These are phyloP conservation scores for Orbicella faveolata DNA, from an alignment of 64 coral and sea anemone genomes.

Conservation along the genomic window DNA sequence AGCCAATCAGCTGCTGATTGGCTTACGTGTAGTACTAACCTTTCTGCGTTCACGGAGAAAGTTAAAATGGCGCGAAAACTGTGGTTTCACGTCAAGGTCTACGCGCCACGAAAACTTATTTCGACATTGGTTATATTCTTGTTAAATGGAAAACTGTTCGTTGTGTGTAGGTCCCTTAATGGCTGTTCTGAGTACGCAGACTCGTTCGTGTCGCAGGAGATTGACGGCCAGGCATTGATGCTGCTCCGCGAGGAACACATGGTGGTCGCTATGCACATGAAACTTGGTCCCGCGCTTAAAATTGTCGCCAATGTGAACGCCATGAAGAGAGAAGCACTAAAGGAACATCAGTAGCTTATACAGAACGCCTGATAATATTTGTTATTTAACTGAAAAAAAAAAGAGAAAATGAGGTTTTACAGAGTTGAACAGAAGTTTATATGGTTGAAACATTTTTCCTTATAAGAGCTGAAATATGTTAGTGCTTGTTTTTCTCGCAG, in stretches of 20 bases:
- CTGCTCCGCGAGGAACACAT: constrained; percentile 93
- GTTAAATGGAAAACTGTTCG: background rate
- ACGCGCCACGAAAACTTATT: background rate
- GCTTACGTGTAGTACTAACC: too few species aligned
- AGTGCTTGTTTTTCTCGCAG: background rate
- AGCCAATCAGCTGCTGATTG: too few species aligned
- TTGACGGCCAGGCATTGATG: constrained; percentile 98
- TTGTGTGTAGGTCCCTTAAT: constrained; percentile 55
- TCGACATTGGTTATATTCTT: background rate
- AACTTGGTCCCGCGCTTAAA: constrained; percentile 96
- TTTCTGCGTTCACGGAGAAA: too few species aligned
- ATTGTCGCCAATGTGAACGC: constrained; percentile 88
- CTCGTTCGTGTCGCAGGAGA: constrained; percentile 86
- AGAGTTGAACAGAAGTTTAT: background rate
- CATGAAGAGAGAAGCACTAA: constrained; percentile 73
- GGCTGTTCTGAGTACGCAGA: constrained; percentile 96
- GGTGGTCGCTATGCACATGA: constrained; percentile 96
- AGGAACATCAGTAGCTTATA: constrained; percentile 50
- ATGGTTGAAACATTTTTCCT: background rate
- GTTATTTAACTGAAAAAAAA: constrained; percentile 8
- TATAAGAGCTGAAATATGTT: background rate
- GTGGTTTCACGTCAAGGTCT: too few species aligned
- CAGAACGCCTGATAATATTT: background rate
- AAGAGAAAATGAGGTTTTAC: background rate
- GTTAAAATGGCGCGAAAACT: too few species aligned